Evolutionary conservation across 37 sponge, comb jelly and placozoan genomes (phyloP).

Genomic region (Aplysina aerophoba): DNA sequence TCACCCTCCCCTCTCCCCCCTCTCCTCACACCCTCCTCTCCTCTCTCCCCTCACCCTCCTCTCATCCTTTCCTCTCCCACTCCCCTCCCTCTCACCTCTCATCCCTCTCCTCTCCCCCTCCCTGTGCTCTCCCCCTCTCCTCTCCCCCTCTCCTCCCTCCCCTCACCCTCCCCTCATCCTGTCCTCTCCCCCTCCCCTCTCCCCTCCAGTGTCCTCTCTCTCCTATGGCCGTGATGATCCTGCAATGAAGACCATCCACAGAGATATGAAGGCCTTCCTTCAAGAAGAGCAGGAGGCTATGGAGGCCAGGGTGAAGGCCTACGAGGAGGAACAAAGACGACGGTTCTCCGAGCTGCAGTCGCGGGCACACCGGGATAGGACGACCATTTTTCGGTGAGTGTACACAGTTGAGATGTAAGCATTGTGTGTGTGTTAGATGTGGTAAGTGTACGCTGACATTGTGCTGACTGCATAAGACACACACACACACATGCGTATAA

Average conservation of each 20-base stretch:
- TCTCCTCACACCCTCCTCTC: background rate
- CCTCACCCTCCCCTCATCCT: background rate
- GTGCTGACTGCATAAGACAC: too few relatives aligned
- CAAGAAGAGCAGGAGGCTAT: slow-evolving; percentile 60
- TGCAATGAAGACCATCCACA: slow-evolving; percentile 55
- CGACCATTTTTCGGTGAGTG: slow-evolving; percentile 52
- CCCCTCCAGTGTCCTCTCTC: slow-evolving; percentile 67
- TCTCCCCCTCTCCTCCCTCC: too few relatives aligned
- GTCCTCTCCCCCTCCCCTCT: background rate
- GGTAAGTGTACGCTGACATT: too few relatives aligned
- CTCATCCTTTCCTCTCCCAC: too few relatives aligned
- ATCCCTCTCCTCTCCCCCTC: too few relatives aligned
- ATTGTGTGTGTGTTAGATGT: too few relatives aligned
- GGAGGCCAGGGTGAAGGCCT: slow-evolving; percentile 67
- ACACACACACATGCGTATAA: too few relatives aligned
- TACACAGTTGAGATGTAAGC: too few relatives aligned
- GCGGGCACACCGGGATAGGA: slow-evolving; percentile 57
- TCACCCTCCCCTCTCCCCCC: background rate
- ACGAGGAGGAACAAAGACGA: slow-evolving; percentile 59
- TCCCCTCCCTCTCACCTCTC: too few relatives aligned
- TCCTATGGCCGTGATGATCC: slow-evolving; percentile 74
- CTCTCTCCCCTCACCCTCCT: slow-evolving; percentile 57
- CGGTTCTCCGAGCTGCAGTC: slow-evolving; percentile 48
- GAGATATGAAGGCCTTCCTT: slow-evolving; percentile 64
- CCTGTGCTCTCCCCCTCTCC: too few relatives aligned